These are phyloP conservation scores for Tuberolachnus salignus DNA, from an alignment of 2,888 invertebrate genomes.

Conservation along the genomic window DNA sequence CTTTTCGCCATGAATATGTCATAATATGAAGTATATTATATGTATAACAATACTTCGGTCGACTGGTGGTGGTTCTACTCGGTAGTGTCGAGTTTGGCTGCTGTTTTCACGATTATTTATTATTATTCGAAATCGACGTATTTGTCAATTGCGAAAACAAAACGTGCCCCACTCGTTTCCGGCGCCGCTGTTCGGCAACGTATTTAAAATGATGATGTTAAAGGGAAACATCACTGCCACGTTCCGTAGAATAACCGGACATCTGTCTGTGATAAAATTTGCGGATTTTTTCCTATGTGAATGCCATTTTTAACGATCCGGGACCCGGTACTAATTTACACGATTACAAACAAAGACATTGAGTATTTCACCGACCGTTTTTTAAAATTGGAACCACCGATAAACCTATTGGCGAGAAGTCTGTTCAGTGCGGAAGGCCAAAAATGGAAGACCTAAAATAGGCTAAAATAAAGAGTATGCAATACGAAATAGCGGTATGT, in stretches of 20 bases:
- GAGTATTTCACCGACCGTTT: conserved; percentile 57
- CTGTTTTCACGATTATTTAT: conserved; percentile 27
- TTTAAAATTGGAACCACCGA: conserved; percentile 33
- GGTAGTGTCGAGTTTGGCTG: not conserved
- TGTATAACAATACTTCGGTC: no score
- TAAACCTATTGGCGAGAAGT: conserved; percentile 55
- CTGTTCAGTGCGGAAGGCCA: conserved; percentile 59
- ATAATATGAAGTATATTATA: no score
- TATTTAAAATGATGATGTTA: not conserved
- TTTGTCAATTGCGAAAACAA: conserved; percentile 63
- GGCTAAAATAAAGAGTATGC: conserved; percentile 61
- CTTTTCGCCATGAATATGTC: no score
- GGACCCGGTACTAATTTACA: conserved; percentile 42
- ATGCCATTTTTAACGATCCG: conserved; percentile 39
- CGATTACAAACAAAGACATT: conserved; percentile 58
- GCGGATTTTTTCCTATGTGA: conserved; percentile 46
- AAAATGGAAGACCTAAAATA: conserved; percentile 62
- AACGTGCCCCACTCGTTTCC: conserved; percentile 63
- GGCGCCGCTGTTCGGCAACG: conserved; percentile 63
- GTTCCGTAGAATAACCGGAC: conserved; percentile 24
- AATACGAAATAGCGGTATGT: conserved; percentile 45
- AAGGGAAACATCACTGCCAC: not conserved
- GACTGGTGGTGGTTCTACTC: not conserved
- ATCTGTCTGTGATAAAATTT: conserved; percentile 59
- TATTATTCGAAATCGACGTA: conserved; percentile 61